Percentiles rank a stretch among this genome's conserved stretches.
Conservation (phyloP, 2,888 invertebrate genomes). For the Cryptophagus acutangulus region DNA sequence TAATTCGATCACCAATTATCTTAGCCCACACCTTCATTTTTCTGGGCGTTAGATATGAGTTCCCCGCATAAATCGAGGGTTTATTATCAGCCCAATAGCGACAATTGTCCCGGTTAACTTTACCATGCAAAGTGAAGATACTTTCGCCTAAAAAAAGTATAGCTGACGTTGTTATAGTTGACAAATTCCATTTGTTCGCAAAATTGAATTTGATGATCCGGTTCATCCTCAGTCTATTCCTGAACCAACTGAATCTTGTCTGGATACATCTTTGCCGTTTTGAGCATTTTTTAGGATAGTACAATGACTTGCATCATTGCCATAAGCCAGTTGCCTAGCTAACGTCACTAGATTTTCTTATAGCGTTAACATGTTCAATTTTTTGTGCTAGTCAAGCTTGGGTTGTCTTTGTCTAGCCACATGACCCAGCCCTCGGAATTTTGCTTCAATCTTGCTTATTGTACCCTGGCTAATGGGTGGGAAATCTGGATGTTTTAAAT, state of each 20-base stretch:
- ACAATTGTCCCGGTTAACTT: slow-evolving; percentile 5
- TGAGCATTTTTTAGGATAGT: neutral
- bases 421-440: neutral
- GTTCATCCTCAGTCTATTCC: neutral
- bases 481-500: neutral
- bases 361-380: neutral
- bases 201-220: neutral
- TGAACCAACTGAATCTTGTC: neutral
- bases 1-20: neutral
- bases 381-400: neutral
- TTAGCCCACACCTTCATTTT: neutral
- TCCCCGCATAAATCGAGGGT: neutral
- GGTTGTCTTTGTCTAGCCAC: neutral
- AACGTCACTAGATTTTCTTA: neutral
- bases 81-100: slow-evolving; percentile 2
- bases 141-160: neutral
- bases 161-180: neutral
- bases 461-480: neutral
- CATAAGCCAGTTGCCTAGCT: neutral
- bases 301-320: neutral
- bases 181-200: neutral
- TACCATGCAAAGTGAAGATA: slow-evolving; percentile 5
- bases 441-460: neutral
- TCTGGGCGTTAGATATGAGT: neutral
- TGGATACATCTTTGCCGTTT: neutral